Evolutionary conservation across 1,140 invertebrate genomes (phyloP).

Genomic region (Drosophila erecta): DNA sequence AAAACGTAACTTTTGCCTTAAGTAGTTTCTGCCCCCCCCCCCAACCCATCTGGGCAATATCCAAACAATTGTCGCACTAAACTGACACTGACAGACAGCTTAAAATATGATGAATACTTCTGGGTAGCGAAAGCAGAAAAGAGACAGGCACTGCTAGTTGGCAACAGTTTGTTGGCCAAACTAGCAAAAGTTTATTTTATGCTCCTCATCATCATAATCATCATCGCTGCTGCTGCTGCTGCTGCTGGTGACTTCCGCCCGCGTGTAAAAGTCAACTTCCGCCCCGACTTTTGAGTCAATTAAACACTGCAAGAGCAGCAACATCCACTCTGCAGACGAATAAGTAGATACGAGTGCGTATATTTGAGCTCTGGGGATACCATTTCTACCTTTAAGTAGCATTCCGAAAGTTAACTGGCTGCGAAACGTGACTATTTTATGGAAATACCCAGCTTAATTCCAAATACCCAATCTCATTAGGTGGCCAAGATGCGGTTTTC

Average conservation of each 20-base stretch:
- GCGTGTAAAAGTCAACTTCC: conserved; percentile 71
- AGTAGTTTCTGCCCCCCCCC: conserved; percentile 52
- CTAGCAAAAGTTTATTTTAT: conserved; percentile 66
- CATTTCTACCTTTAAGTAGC: conserved; percentile 12
- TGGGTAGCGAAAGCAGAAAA: background rate
- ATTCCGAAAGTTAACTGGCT: conserved; percentile 6
- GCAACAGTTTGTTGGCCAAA: conserved; percentile 62
- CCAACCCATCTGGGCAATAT: conserved; percentile 39
- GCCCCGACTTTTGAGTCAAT: conserved; percentile 70
- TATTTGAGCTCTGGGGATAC: conserved; percentile 1
- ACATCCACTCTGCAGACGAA: conserved; percentile 16
- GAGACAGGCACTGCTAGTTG: conserved; percentile 16
- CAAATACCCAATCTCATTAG: conserved; percentile 1
- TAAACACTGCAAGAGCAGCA: conserved; percentile 58
- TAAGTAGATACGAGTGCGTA: background rate
- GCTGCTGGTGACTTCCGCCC: conserved; percentile 51
- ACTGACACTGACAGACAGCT: conserved; percentile 59
- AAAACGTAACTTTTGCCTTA: conserved; percentile 60
- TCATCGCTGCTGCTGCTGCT: conserved; percentile 11
- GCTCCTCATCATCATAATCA: conserved; percentile 48
- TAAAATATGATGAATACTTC: conserved; percentile 61
- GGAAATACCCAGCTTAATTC: conserved; percentile 9
- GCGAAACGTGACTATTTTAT: conserved; percentile 20
- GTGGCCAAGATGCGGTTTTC: background rate
- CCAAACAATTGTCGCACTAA: conserved; percentile 71